Percentiles rank a stretch among this genome's conserved stretches.
Evolutionary conservation across 1,140 invertebrate species (phyloP).

Genomic region (Drosophila varians): DNA sequence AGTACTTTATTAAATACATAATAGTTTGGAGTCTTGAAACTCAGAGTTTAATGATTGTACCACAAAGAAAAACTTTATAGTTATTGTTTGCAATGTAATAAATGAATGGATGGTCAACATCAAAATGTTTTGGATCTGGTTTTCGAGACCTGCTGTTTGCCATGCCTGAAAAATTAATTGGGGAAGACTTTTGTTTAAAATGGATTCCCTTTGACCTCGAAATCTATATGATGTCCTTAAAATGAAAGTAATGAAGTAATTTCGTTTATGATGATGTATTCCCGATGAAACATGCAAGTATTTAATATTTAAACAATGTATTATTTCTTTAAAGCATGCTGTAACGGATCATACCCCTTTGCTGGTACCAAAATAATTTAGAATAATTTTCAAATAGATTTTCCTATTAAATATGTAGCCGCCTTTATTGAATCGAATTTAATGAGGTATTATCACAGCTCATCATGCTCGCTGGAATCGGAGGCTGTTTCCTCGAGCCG

Average conservation of each 20-base stretch:
- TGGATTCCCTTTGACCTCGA: no score
- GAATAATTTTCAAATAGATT: neutral
- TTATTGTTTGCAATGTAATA: conserved; percentile 14
- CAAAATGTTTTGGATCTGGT: neutral
- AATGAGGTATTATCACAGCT: conserved; percentile 41
- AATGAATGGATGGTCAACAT: conserved; percentile 20
- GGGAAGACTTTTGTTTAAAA: no score
- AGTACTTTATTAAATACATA: no score
- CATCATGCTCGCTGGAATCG: conserved; percentile 42
- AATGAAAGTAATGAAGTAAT: no score
- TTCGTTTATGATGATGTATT: no score
- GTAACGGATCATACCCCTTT: neutral
- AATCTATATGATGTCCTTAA: no score
- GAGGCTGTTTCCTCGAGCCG: conserved; percentile 27
- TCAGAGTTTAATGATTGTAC: conserved; percentile 7
- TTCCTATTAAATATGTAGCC: conserved; percentile 6
- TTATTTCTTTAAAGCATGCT: neutral
- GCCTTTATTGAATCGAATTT: conserved; percentile 34
- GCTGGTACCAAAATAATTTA: neutral
- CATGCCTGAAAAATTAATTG: no score
- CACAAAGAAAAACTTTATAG: conserved; percentile 17
- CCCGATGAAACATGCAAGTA: no score
- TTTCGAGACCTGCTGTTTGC: neutral
- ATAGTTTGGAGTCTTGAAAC: no score
- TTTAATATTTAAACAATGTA: neutral